Evolutionary conservation across 2,797 vertebrate species (phyloP).

Genomic region (Capromys pilorides): DNA sequence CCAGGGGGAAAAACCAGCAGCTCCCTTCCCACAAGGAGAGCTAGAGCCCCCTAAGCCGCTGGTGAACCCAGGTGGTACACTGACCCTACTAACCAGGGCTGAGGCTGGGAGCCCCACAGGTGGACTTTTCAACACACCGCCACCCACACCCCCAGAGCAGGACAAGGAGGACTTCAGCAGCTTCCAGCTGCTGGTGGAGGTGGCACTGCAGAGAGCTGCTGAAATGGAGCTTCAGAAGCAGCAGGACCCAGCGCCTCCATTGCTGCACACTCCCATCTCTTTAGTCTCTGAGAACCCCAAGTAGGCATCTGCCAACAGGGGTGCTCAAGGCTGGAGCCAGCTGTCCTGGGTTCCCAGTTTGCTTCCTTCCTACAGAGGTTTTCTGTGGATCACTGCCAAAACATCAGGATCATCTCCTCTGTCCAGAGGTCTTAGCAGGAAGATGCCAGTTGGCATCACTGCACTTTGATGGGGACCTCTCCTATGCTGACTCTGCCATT

Average conservation of each 20-base stretch:
- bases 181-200: slow-evolving; percentile 94
- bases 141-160: slow-evolving; percentile 93
- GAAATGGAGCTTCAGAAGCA: slow-evolving; percentile 92
- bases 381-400: slow-evolving; percentile 74
- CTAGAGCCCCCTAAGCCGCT: slow-evolving; percentile 86
- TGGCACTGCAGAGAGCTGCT: slow-evolving; percentile 92
- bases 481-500: slow-evolving; percentile 57
- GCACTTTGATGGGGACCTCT: neutral
- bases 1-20: slow-evolving; percentile 87
- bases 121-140: slow-evolving; percentile 94
- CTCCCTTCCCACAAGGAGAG: slow-evolving; percentile 82
- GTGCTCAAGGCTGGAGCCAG: slow-evolving; percentile 53
- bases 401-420: slow-evolving; percentile 61
- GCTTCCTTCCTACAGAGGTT: slow-evolving; percentile 60
- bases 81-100: slow-evolving; percentile 83
- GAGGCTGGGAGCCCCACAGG: slow-evolving; percentile 87
- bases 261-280: slow-evolving; percentile 74
- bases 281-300: slow-evolving; percentile 75
- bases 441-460: slow-evolving; percentile 26
- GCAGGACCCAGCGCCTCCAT: slow-evolving; percentile 80
- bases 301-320: slow-evolving; percentile 69
- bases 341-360: slow-evolving; percentile 59
- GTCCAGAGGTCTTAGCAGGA: slow-evolving; percentile 70
- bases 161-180: slow-evolving; percentile 94
- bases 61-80: slow-evolving; percentile 81